Evolutionary conservation across 2,888 invertebrate species (phyloP).

Genomic region (Andrena marginata): DNA sequence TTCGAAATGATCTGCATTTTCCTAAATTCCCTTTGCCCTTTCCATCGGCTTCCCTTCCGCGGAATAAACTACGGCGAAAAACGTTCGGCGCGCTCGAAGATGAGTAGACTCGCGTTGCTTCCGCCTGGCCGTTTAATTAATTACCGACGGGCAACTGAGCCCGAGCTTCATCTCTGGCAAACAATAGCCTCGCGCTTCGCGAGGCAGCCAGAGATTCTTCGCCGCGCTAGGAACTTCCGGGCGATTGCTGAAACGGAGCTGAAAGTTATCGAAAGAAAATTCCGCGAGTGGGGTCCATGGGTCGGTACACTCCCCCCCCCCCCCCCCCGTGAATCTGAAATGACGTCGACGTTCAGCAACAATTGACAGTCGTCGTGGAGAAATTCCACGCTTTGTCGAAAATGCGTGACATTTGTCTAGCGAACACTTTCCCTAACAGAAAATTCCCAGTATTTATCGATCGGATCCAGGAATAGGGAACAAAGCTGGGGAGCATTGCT

Average conservation of each 20-base stretch:
- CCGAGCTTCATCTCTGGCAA: neutral
- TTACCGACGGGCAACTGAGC: slow-evolving; percentile 16
- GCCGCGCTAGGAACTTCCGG: slow-evolving; percentile 16
- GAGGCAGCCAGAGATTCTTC: slow-evolving; percentile 19
- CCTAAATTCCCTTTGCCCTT: neutral
- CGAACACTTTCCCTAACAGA: no score
- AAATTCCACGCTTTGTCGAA: slow-evolving; percentile 61
- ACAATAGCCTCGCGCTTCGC: slow-evolving; percentile 9
- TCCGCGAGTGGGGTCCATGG: slow-evolving; percentile 20
- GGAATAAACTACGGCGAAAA: neutral
- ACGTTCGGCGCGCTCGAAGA: slow-evolving; percentile 15
- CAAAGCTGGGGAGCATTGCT: no score
- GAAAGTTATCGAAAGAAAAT: slow-evolving; percentile 46
- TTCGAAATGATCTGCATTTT: neutral
- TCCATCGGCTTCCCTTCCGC: neutral
- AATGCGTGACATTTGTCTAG: slow-evolving; percentile 19
- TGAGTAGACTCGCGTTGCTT: slow-evolving; percentile 5
- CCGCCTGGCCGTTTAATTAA: slow-evolving; percentile 21
- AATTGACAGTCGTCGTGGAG: slow-evolving; percentile 56
- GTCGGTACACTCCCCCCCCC: slow-evolving; percentile 22
- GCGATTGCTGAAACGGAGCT: slow-evolving; percentile 55
- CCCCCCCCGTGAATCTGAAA: neutral
- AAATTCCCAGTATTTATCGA: neutral
- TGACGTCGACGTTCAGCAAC: slow-evolving; percentile 40
- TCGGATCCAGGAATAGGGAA: neutral